A percentile compares a stretch with the other conserved stretches of the same genome.
These are phyloP conservation scores for Macropus fuliginosus DNA, from an alignment of 2,797 vertebrate genomes.

Conservation along the genomic window DNA sequence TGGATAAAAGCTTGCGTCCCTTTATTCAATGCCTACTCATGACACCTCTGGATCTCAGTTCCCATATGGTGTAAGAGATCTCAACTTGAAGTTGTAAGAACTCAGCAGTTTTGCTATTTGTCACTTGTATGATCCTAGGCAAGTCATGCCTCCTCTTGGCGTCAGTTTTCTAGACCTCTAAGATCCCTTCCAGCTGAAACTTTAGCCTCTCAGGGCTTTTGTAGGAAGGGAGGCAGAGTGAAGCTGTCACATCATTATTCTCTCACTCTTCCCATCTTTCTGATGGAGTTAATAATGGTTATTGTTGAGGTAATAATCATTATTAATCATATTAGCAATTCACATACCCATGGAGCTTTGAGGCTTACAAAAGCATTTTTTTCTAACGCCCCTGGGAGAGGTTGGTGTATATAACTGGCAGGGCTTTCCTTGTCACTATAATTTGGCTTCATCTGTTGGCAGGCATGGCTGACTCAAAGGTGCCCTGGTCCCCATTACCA, in stretches of 20 bases:
- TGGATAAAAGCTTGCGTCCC: background rate
- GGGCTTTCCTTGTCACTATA: background rate
- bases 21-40: background rate
- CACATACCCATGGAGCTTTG: background rate
- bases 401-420: background rate
- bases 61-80: background rate
- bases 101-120: background rate
- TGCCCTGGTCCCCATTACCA: background rate
- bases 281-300: background rate
- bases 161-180: too few species aligned
- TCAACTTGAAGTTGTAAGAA: fast-evolving
- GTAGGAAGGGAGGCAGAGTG: background rate
- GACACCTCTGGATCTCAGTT: background rate
- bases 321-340: background rate
- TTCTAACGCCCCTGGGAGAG: background rate
- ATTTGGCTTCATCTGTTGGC: background rate
- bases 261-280: background rate
- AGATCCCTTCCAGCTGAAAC: background rate
- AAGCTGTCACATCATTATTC: background rate
- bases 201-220: background rate
- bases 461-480: background rate
- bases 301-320: background rate
- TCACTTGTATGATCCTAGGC: background rate
- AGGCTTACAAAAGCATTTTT: background rate
- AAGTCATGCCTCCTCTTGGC: background rate